These are phyloP conservation scores for Notodonta dromedarius DNA, from an alignment of 2,888 invertebrate genomes.

Conservation along the genomic window DNA sequence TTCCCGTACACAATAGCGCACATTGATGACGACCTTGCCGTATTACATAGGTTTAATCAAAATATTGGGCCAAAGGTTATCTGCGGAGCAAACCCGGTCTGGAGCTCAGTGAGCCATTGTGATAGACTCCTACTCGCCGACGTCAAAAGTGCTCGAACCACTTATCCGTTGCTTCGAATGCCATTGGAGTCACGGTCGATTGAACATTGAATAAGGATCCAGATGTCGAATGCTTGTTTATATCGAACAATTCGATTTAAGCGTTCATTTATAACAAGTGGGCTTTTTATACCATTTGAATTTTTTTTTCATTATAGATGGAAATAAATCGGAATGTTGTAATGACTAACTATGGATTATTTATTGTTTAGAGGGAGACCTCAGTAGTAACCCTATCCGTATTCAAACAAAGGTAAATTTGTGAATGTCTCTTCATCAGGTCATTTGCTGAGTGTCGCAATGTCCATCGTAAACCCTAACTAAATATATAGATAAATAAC, in stretches of 20 bases:
- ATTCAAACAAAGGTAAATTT: no score
- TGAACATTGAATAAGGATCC: conserved; percentile 61
- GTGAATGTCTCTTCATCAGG: no score
- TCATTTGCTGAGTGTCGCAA: no score
- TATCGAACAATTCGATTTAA: conserved; percentile 35
- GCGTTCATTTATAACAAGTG: conserved; percentile 13
- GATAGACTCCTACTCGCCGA: conserved; percentile 50
- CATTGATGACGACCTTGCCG: conserved; percentile 69
- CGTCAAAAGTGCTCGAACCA: conserved; percentile 62
- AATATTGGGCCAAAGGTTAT: conserved; percentile 78
- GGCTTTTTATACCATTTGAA: conserved; percentile 7
- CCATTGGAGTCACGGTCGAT: conserved; percentile 71
- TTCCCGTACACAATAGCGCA: conserved; percentile 58
- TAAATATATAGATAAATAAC: no score
- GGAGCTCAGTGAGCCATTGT: conserved; percentile 50
- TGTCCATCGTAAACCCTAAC: no score
- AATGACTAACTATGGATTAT: background rate
- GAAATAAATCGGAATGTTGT: background rate
- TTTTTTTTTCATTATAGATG: background rate
- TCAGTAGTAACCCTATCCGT: no score
- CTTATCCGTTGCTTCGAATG: conserved; percentile 62
- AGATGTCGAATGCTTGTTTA: conserved; percentile 48
- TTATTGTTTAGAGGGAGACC: no score
- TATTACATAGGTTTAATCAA: conserved; percentile 71
- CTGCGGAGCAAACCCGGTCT: conserved; percentile 43